These are phyloP conservation scores for Circaetus cinerascens DNA, from an alignment of 2,113 vertebrate genomes.

Conservation along the genomic window DNA sequence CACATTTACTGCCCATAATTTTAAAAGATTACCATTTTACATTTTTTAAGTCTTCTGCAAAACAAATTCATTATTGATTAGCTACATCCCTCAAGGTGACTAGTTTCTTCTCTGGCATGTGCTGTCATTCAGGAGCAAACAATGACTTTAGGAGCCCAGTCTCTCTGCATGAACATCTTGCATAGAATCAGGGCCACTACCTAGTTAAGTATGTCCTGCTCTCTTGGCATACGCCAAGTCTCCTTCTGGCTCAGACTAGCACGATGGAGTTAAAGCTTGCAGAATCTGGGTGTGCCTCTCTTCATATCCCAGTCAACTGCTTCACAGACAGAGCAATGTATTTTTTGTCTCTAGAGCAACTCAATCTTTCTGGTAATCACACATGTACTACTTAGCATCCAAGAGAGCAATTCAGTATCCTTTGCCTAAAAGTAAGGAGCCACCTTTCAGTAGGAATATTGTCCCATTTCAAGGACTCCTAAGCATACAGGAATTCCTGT, in stretches of 20 bases:
- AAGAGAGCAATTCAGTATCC: not conserved
- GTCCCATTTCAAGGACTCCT: conserved; percentile 64
- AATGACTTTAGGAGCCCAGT: not conserved
- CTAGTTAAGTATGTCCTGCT: not conserved
- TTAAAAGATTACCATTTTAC: not conserved
- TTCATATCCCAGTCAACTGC: not conserved
- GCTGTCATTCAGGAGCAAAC: not conserved
- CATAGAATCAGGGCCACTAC: not conserved
- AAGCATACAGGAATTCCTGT: conserved; percentile 66
- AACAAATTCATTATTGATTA: not conserved
- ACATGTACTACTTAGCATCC: not conserved
- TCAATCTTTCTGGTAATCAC: not conserved
- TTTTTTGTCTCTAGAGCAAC: conserved; percentile 1
- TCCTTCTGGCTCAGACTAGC: not conserved
- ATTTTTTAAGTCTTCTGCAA: not conserved
- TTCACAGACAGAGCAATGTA: not conserved
- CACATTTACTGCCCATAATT: not conserved
- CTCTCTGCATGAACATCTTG: not conserved
- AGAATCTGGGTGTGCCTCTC: not conserved
- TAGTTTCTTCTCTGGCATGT: not conserved
- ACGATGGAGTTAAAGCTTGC: not conserved
- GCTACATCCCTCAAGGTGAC: not conserved
- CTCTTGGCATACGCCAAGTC: not conserved
- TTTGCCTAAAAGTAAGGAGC: conserved; percentile 1
- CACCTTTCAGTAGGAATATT: conserved; percentile 46